phyloP scores from a whole-genome alignment of 1,140 invertebrate species.

The Lepidotrigona ventralis region DNA sequence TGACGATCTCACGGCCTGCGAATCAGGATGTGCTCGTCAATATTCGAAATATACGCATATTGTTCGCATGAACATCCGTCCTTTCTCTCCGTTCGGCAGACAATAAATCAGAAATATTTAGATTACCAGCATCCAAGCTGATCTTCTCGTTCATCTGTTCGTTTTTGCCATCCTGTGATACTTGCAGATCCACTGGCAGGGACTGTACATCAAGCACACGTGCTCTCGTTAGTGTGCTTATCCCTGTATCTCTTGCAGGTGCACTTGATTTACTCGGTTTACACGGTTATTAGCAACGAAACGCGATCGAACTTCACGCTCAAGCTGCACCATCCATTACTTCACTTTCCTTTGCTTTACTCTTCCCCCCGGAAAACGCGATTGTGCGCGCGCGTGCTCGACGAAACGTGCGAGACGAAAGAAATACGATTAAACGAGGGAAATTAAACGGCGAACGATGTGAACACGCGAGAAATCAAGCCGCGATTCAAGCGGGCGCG shows the following conservation, averaged over 20 bases:
- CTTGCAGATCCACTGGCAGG: neutral
- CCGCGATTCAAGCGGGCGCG: neutral
- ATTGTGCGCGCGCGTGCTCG: no score
- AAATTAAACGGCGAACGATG: neutral
- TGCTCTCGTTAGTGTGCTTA: constrained; percentile 43
- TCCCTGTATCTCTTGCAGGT: neutral
- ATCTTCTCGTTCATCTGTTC: constrained; percentile 26
- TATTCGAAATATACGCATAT: no score
- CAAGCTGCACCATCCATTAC: neutral
- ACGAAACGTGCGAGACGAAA: neutral
- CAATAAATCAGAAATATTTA: neutral
- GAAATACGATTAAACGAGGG: neutral
- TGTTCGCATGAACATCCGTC: neutral
- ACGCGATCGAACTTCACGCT: constrained; percentile 13
- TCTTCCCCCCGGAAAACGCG: neutral
- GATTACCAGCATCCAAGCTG: constrained; percentile 34
- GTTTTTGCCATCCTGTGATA: constrained; percentile 32
- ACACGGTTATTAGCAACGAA: constrained; percentile 14
- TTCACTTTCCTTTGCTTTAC: no score
- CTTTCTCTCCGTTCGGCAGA: neutral
- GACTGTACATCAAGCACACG: constrained; percentile 49
- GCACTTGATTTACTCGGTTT: constrained; percentile 28
- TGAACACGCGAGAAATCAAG: neutral
- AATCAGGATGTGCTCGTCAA: neutral
- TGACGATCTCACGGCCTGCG: constrained; percentile 14